These are phyloP conservation scores for Galerucella nymphaeae DNA, from an alignment of 2,888 invertebrate genomes.

Conservation along the genomic window DNA sequence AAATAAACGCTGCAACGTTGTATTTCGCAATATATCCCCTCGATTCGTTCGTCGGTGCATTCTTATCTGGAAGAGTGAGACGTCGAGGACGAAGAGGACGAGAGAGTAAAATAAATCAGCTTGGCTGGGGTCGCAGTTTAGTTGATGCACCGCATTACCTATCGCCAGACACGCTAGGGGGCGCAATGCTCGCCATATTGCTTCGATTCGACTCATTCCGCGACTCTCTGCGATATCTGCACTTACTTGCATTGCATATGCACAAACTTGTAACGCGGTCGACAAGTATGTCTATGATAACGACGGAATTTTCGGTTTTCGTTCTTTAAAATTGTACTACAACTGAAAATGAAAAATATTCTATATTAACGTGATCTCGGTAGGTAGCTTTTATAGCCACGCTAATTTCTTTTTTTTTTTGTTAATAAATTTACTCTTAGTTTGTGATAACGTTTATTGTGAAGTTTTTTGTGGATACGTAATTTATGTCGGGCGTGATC, in stretches of 20 bases:
- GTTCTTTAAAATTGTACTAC: slow-evolving; percentile 18
- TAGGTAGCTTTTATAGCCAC: background rate
- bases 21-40: slow-evolving; percentile 28
- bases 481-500: slow-evolving; percentile 34
- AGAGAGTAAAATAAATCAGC: slow-evolving; percentile 35
- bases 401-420: background rate
- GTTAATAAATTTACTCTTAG: slow-evolving; percentile 13
- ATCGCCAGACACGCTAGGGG: slow-evolving; percentile 46
- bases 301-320: slow-evolving; percentile 14
- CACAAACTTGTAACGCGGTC: slow-evolving; percentile 36
- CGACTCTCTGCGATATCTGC: slow-evolving; percentile 33
- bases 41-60: slow-evolving; percentile 22
- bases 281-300: slow-evolving; percentile 25
- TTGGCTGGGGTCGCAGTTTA: slow-evolving; percentile 36
- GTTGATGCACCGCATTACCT: slow-evolving; percentile 35
- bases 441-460: slow-evolving; percentile 19
- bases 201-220: slow-evolving; percentile 34
- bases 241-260: slow-evolving; percentile 44
- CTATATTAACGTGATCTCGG: background rate
- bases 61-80: slow-evolving; percentile 26
- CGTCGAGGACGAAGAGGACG: slow-evolving; percentile 26
- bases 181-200: slow-evolving; percentile 36
- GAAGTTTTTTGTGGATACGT: slow-evolving; percentile 30
- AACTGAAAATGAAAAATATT: slow-evolving; percentile 12
- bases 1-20: slow-evolving; percentile 19